These are phyloP conservation scores for Myotis daubentonii DNA, from an alignment of 2,797 vertebrate genomes.

Conservation along the genomic window DNA sequence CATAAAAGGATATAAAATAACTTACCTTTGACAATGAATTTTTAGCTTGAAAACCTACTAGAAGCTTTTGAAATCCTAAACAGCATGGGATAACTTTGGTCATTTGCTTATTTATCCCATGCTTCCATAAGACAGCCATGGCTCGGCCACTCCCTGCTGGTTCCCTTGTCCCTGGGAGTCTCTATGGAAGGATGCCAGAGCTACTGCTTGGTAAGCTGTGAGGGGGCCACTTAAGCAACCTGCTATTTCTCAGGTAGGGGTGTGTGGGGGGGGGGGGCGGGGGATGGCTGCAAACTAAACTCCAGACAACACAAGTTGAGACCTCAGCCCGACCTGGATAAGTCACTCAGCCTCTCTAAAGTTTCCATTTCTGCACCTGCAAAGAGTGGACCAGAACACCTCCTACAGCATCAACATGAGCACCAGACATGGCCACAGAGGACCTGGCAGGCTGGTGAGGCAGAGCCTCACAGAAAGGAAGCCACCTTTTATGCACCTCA, in stretches of 20 bases:
- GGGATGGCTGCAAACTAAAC: background rate
- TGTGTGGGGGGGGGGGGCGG: no score
- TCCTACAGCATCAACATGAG: fast-evolving
- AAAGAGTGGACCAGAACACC: background rate
- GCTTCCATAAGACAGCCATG: background rate
- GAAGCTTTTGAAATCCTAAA: background rate
- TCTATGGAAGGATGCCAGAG: background rate
- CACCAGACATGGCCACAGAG: background rate
- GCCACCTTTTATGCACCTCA: background rate
- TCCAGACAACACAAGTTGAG: background rate
- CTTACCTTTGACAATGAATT: background rate
- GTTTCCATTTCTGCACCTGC: background rate
- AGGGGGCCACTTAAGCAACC: background rate
- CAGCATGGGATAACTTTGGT: background rate
- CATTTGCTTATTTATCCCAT: background rate
- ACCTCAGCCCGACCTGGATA: background rate
- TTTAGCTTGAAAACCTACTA: background rate
- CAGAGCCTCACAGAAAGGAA: background rate
- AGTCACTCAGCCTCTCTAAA: background rate
- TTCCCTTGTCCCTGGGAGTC: background rate
- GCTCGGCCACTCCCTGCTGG: background rate
- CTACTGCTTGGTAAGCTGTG: background rate
- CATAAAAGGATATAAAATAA: background rate
- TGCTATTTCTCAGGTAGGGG: background rate
- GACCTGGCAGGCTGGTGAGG: background rate